A percentile compares a stretch with the other conserved stretches of the same genome.
Conservation (phyloP, 2,113 vertebrate genomes). For the Charadrius vociferus region DNA sequence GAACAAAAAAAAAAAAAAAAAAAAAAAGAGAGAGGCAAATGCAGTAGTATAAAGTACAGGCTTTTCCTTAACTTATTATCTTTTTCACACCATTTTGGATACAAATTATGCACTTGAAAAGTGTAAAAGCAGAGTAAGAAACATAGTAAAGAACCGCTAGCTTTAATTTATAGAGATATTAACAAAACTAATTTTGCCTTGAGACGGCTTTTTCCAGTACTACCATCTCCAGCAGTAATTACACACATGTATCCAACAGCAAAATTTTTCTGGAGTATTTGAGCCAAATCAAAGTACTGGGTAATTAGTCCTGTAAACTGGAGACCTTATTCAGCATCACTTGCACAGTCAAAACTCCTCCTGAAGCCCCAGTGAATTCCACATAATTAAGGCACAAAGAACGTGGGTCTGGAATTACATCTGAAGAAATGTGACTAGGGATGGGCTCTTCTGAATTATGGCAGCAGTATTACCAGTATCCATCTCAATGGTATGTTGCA, state of each 20-base stretch:
- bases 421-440: not conserved
- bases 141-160: not conserved
- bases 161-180: conserved; percentile 2
- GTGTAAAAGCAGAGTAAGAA: not conserved
- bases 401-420: not conserved
- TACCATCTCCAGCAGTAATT: not conserved
- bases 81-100: not conserved
- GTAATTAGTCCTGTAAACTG: conserved; percentile 22
- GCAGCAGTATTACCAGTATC: not conserved
- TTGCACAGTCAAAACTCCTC: not conserved
- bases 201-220: not conserved
- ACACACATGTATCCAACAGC: not conserved
- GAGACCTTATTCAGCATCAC: not conserved
- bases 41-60: not conserved
- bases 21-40: not conserved
- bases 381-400: not conserved
- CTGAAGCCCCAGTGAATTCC: not conserved
- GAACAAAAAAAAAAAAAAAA: not conserved
- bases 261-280: not conserved
- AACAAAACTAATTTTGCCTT: conserved; percentile 40
- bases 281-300: not conserved
- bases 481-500: not conserved
- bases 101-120: not conserved
- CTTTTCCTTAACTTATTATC: not conserved
- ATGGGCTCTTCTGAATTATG: not conserved